phyloP scores from a whole-genome alignment of 2,797 vertebrate species.

The Nannoperca obscura region DNA sequence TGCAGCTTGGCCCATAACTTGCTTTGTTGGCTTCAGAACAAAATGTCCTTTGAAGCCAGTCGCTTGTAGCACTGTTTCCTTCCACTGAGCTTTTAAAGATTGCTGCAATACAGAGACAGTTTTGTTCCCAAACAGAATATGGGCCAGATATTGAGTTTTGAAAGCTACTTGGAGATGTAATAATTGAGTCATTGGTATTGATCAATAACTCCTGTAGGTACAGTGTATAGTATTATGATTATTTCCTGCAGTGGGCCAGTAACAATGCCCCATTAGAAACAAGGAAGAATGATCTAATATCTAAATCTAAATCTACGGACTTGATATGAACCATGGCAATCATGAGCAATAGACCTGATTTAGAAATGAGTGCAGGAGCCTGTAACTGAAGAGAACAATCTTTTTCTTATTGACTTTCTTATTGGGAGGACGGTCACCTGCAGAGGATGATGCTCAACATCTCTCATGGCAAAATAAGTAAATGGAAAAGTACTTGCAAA shows the following conservation, averaged over 20 bases:
- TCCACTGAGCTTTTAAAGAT: constrained; percentile 39
- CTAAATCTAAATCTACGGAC: neutral
- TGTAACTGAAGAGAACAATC: neutral
- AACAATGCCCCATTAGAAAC: constrained; percentile 4
- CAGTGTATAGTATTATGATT: constrained; percentile 18
- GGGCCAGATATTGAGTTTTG: constrained; percentile 35
- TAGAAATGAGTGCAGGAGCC: neutral
- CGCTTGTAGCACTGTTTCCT: constrained; percentile 42
- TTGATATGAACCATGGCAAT: neutral
- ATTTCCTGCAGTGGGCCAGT: constrained; percentile 8
- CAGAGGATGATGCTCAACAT: neutral
- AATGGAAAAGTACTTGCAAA: neutral
- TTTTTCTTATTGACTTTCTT: neutral
- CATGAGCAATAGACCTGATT: neutral
- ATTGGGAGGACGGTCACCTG: neutral
- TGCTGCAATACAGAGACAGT: constrained; percentile 23
- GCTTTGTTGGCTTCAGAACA: constrained; percentile 52
- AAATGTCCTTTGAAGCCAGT: constrained; percentile 50
- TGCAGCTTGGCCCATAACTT: constrained; percentile 36
- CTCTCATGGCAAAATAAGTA: neutral
- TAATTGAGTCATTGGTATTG: constrained; percentile 39
- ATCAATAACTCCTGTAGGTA: constrained; percentile 28
- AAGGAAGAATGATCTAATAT: neutral
- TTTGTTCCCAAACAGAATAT: constrained; percentile 36
- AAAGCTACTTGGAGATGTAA: constrained; percentile 35